Evolutionary conservation across 1,140 invertebrate species (phyloP), one percentile per base, ranked within the genome.

Genomic region (Atta colombica): DNA sequence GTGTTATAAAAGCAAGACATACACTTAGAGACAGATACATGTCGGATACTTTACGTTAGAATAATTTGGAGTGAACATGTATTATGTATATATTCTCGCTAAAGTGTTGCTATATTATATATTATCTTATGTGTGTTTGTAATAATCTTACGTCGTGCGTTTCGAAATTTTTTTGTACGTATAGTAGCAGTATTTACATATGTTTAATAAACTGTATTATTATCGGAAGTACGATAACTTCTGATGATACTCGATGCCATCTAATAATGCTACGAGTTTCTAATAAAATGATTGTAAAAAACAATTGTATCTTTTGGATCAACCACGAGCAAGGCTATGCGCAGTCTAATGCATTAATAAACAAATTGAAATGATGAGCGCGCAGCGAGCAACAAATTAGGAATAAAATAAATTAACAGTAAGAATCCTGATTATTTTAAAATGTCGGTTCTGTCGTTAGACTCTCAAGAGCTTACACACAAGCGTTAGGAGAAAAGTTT

Each of bases 271-370:
- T 78, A 71, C 58, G 49, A 89, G 61, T 58, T 82, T 89, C 25
- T 31, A 89, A 89, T 89, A 90, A 90, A 81, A 90, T 58, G n/a
- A 77, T 68, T 82, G 28, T 28, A 35, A 65, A 87, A 71, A 45
- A 71, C 8, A 31, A 21, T 18, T n/a, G 55, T 28, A 14, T 14
- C 74, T 18, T 18, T 49, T 55, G 51, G 35, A 6, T 55, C 8
- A 69, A 65, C 49, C 16, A 31, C 16, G n/a, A 72, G 6, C 18
- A 60, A 71, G n/a, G 49, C 65, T 61, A 63, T 51, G 31, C n/a
- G 25, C 35, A n/a, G 69, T 69, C 21, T 25, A 35, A 51, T 25
- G 5, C 49, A 49, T 80, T 53, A 55, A 45, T 49, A 10, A 3
- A 75, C 3, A 8, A 58, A 49, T 82, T 49, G 21, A 53, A 71